Evolutionary conservation across 1,140 invertebrate genomes (phyloP).

Genomic region (Doryteuthis pealeii): DNA sequence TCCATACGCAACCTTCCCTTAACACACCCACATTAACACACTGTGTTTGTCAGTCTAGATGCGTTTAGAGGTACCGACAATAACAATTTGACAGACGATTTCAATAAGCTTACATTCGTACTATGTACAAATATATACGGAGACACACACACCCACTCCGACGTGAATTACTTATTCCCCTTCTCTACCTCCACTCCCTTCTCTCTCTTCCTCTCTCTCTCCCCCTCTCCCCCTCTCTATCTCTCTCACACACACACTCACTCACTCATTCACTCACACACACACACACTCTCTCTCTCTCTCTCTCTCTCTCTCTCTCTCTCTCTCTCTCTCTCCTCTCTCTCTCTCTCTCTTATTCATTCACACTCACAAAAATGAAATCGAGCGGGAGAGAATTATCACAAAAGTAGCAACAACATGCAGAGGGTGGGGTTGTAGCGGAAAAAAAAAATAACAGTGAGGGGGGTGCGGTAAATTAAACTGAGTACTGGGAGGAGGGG

Average conservation of each 20-base stretch:
- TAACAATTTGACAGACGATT: no score
- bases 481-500: background rate
- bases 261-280: background rate
- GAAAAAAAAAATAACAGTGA: background rate
- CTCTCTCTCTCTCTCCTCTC: conserved; percentile 3
- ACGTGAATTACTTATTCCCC: background rate
- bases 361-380: background rate
- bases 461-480: background rate
- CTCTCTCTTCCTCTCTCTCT: background rate
- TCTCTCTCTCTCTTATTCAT: background rate
- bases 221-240: background rate
- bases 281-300: background rate
- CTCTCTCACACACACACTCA: background rate
- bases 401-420: background rate
- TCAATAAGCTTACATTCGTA: no score
- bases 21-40: no score
- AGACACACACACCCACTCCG: background rate
- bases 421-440: background rate
- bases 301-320: conserved; percentile 4
- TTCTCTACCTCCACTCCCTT: background rate
- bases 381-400: no score
- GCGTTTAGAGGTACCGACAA: no score
- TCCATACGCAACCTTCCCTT: no score
- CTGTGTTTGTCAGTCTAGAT: no score
- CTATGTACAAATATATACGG: background rate